Percentiles rank a stretch among this genome's conserved stretches.
phyloP scores from a whole-genome alignment of 1,140 invertebrate genomes.

The Drosophila hydei region DNA sequence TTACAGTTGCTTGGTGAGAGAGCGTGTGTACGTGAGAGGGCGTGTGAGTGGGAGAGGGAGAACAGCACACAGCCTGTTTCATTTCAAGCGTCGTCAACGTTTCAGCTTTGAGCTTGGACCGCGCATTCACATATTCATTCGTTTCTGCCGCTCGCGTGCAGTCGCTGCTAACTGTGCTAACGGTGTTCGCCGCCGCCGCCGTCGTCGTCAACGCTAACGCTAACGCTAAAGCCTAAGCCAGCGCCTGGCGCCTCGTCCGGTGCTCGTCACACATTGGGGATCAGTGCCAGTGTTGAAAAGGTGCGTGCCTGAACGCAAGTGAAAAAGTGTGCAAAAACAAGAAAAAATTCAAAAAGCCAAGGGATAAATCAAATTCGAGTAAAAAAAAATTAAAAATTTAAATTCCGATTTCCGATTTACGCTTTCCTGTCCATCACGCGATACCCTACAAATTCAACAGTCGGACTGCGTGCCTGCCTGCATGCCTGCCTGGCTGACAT shows the following conservation, averaged over 20 bases:
- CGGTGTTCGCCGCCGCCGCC: conserved; percentile 60
- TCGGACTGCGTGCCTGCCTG: conserved; percentile 3
- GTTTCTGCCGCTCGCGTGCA: conserved; percentile 71
- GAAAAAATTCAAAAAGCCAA: conserved; percentile 12
- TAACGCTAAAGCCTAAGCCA: conserved; percentile 55
- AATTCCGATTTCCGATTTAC: not conserved
- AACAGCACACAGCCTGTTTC: conserved; percentile 38
- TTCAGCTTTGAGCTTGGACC: conserved; percentile 49
- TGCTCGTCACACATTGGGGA: not conserved
- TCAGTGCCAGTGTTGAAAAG: conserved; percentile 36
- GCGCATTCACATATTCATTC: conserved; percentile 58
- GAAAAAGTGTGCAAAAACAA: conserved; percentile 41
- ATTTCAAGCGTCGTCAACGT: conserved; percentile 27
- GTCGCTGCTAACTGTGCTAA: conserved; percentile 64
- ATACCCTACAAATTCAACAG: conserved; percentile 34
- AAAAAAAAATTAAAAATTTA: conserved; percentile 12
- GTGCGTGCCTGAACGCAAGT: conserved; percentile 38
- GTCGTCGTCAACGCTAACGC: conserved; percentile 37
- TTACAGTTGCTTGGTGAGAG: conserved; percentile 18
- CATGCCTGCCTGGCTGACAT: conserved; percentile 2
- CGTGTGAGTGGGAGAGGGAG: conserved; percentile 27
- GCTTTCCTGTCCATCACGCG: conserved; percentile 27
- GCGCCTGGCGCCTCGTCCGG: conserved; percentile 35
- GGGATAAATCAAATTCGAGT: conserved; percentile 5
- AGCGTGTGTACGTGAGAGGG: not conserved